Evolutionary conservation across 53 echinoderm and acorn worm genomes (phyloP), one percentile per base, ranked within the genome.

Genomic region (Apostichopus leukothele): DNA sequence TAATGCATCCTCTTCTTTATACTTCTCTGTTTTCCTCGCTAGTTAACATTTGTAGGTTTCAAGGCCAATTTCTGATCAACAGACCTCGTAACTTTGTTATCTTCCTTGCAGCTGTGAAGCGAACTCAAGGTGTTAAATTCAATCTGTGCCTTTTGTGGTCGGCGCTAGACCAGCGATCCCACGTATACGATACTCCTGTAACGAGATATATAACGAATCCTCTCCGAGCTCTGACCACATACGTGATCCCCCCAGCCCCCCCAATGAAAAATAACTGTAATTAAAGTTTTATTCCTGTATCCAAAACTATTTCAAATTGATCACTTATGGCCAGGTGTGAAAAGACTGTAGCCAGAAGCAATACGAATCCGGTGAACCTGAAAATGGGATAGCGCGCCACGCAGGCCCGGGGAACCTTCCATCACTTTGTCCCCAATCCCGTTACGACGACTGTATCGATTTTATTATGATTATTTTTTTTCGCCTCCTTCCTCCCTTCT

Each of bases 231-330:
- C 16, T 20, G 53, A 80, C 80, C 52, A 21, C 54, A 16, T 54
- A 5, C 1, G 57, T 54, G 53, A 53, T 20, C 9, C 80, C 80
- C 39, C 25, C 25, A 25, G 1, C 25, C 25, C 25, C 25, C 53
- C 57, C 54, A n/a, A 80, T 80, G 80, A 80, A 80, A 80, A 80
- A 80, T 80, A 80, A 80, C 80, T 53, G 80, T 80, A 80, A 80
- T 80, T 80, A 80, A 80, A 80, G 80, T 54, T 80, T 80, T 80
- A 57, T 53, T 80, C 57, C 54, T 80, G 80, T 80, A 80, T 80
- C 80, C 80, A 80, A 80, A 80, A 80, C 80, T 80, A 80, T 80
- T 80, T 80, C 57, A 80, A 80, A 80, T 80, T 80, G 80, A 80
- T 80, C 80, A 80, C 80, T 80, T 80, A 80, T 53, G 57, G 57